These are phyloP conservation scores for Zhengitettix transpicula DNA, from an alignment of 2,888 invertebrate genomes.

Conservation along the genomic window DNA sequence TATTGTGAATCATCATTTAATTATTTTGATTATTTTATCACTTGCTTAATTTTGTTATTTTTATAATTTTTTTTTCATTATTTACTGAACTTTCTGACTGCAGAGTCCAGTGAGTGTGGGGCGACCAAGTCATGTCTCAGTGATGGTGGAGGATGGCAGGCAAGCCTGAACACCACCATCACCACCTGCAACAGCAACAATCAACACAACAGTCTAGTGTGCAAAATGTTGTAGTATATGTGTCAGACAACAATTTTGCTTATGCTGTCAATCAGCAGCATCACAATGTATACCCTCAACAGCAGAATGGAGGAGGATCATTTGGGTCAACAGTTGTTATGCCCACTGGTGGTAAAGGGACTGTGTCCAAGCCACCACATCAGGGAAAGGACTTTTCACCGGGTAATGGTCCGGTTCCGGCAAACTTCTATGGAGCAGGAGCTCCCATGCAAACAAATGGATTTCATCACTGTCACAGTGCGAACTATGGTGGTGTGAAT, in stretches of 20 bases:
- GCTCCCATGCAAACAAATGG: slow-evolving; percentile 7
- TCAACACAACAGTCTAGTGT: slow-evolving; percentile 20
- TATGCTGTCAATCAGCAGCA: slow-evolving; percentile 34
- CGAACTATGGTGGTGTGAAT: slow-evolving; percentile 7
- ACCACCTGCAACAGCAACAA: slow-evolving; percentile 16
- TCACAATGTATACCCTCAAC: slow-evolving; percentile 18
- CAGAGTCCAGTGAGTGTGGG: slow-evolving; percentile 25
- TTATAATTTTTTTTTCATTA: slow-evolving; percentile 13
- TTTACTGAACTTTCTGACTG: slow-evolving; percentile 7
- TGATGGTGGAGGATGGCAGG: slow-evolving; percentile 63
- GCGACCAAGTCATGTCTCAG: slow-evolving; percentile 34
- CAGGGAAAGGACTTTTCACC: slow-evolving; percentile 9
- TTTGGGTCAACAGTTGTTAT: neutral
- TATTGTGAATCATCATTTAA: too few relatives aligned
- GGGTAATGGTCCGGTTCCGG: slow-evolving; percentile 7
- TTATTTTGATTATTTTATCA: too few relatives aligned
- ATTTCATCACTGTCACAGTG: slow-evolving; percentile 9
- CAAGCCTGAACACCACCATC: slow-evolving; percentile 49
- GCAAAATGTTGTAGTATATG: slow-evolving; percentile 39
- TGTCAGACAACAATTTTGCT: slow-evolving; percentile 35
- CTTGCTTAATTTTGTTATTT: neutral
- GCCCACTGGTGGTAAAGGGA: neutral
- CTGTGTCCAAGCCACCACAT: slow-evolving; percentile 4
- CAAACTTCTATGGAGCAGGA: slow-evolving; percentile 9
- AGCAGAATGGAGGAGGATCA: slow-evolving; percentile 7